Evolutionary conservation across 2,797 vertebrate species (phyloP), one percentile per base, ranked within the genome.

Genomic region (Acanthopagrus latus): DNA sequence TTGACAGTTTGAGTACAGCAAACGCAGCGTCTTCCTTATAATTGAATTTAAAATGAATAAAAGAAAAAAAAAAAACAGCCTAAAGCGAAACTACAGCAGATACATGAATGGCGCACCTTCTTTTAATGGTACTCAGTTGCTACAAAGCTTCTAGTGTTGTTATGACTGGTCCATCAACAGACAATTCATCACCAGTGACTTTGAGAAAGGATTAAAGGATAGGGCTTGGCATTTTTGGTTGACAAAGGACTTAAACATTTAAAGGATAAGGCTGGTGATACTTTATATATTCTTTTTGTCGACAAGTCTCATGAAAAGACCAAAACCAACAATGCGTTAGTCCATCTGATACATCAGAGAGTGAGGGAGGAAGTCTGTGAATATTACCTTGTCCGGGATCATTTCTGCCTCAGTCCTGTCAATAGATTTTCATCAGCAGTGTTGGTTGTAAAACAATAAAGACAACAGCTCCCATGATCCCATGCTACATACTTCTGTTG

Each of bases 1-100:
- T 76, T 80, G 87, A 83, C 84, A 78, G 83, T 88, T 91, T 88
- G 78, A 88, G 82, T 46, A 52, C 76, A 83, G 77, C 46, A 76
- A 84, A 83, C 69, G 0, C 63, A 47, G 46, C 17, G 16, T 46
- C 38, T 29, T 69, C 1, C 4, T 76, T 71, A 64, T 43, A 9
- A 64, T 23, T 56, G 41, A 56, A 41, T 63, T 73, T 6, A 44
- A 43, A 72, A 78, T 21, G 33, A 66, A 60, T 6, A 23, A 52
- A 54, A 60, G 52, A 54, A 60, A n/a, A n/a, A n/a, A n/a, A 29
- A 33, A 7, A 33, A 33, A 67, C 18, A 50, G 8, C 17, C 47
- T 58, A 2, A 44, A 76, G 50, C 41, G 0, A 77, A 76, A 59
- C 23, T 50, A 7, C 33, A 44, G 23, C 63, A 68, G 33, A 81